A percentile compares a stretch with the other conserved stretches of the same genome.
These are phyloP conservation scores for Semaprochilodus insignis DNA, from an alignment of 2,797 vertebrate genomes.

Conservation along the genomic window DNA sequence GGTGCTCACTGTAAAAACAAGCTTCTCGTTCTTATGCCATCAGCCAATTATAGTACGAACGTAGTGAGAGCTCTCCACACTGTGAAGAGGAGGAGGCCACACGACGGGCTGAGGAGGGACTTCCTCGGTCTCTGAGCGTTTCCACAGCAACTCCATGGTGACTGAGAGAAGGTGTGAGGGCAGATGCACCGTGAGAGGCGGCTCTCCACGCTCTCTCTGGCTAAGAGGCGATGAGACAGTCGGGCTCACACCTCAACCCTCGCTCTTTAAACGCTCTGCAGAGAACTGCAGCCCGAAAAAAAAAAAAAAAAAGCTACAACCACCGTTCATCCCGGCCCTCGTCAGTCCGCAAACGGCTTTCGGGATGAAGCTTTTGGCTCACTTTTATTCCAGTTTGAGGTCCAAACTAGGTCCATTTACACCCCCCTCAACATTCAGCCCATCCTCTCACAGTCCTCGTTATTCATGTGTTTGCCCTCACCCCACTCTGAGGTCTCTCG, in stretches of 20 bases:
- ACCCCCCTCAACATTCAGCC: constrained; percentile 1
- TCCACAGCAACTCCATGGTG: constrained; percentile 78
- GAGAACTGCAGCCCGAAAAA: background rate
- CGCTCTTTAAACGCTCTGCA: too few species aligned
- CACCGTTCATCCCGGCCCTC: background rate
- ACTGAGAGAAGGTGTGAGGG: constrained; percentile 59
- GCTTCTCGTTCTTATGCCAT: background rate
- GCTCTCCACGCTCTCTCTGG: constrained; percentile 36
- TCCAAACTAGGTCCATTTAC: background rate
- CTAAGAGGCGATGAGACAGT: constrained; percentile 34
- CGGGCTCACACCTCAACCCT: background rate
- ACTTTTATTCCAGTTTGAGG: background rate
- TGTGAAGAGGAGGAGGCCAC: background rate
- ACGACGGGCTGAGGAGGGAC: constrained; percentile 28
- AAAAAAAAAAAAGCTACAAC: background rate
- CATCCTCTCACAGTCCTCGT: background rate
- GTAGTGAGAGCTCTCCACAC: constrained; percentile 20
- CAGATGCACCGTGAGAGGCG: constrained; percentile 38
- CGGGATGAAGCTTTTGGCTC: background rate
- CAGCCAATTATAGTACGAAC: background rate
- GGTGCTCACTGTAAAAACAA: background rate
- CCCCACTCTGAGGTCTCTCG: background rate
- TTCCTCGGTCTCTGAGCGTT: constrained; percentile 65
- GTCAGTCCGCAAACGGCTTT: background rate
- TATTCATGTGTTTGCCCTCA: background rate